phyloP scores from a whole-genome alignment of 2,888 invertebrate species.

The Glyphotaelius pellucidus region DNA sequence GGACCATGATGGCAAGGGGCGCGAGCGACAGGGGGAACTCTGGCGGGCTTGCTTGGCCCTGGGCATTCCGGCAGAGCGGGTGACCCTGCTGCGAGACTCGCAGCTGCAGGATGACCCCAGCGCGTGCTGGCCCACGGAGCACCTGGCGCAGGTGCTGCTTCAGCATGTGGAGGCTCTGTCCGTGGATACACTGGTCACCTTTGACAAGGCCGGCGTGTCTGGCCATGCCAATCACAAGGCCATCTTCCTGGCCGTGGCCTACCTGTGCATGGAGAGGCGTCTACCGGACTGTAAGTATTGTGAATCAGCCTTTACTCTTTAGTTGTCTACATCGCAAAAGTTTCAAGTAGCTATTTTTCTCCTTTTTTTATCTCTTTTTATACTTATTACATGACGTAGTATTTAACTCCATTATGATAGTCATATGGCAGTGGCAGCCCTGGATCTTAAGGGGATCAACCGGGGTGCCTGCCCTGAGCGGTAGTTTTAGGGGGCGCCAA shows the following conservation, averaged over 20 bases:
- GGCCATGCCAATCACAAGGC: slow-evolving; percentile 95
- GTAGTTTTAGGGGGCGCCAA: no score
- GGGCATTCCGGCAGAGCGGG: slow-evolving; percentile 87
- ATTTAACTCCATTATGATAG: no score
- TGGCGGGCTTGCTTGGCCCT: slow-evolving; percentile 88
- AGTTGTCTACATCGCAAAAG: slow-evolving; percentile 28
- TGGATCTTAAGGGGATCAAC: no score
- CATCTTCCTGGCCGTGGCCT: slow-evolving; percentile 88
- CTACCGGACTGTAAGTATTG: slow-evolving; percentile 70
- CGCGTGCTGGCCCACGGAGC: slow-evolving; percentile 85
- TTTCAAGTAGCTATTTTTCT: not conserved
- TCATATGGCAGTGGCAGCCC: no score
- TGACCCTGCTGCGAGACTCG: slow-evolving; percentile 84
- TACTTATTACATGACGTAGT: no score
- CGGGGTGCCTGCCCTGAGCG: no score
- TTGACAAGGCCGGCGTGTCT: slow-evolving; percentile 96
- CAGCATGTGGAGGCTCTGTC: slow-evolving; percentile 84
- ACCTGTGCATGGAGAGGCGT: slow-evolving; percentile 85
- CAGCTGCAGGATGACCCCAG: slow-evolving; percentile 87
- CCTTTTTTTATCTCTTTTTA: no score
- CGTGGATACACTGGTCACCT: slow-evolving; percentile 92
- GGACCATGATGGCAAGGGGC: slow-evolving; percentile 81
- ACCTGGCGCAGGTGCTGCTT: slow-evolving; percentile 80
- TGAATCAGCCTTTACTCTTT: slow-evolving; percentile 8
- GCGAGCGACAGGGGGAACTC: slow-evolving; percentile 85